Base-by-base conservation (phyloP, 2,888 invertebrate genomes). In the Yponomeuta sedellus region DNA sequence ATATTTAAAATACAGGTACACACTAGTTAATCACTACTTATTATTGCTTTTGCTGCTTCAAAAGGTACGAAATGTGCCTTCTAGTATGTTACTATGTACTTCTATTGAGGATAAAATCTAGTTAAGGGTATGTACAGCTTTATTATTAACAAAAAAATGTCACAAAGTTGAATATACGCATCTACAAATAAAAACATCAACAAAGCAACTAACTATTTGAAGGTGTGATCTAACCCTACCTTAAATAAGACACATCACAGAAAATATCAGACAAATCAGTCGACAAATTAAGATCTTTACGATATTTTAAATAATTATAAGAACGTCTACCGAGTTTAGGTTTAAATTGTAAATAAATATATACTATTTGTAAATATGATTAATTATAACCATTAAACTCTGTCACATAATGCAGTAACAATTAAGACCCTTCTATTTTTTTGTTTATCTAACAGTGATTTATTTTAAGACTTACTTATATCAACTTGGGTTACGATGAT, bases 61-160 rank as follows among this genome's bases (percentile, higher is more conserved):
- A 75, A 72, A 85, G 89, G 89, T 88, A 90, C 89, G 80, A 80
- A 74, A 70, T 78, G 88, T 89, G 88, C 88, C 89, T 90, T 89
- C 77, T 84, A 83, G 74, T 67, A 67, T 78, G 20, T 58, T 52
- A 58, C 11, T 19, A 77, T 73, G 70, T 82, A 81, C 80, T 81
- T 79, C 74, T 76, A 74, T 84, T 87, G 85, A 88, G 88, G 88
- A 86, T 88, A 80, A 81, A 77, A 67, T 68, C 70, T 78, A 80
- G 77, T 74, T 75, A 77, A 78, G 72, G 86, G 87, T 85, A 83
- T 71, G 85, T 87, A 88, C 61, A 61, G 61, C 59, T 59, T 65
- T 59, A 65, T n/a, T 34, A 20, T 64, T 59, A 58, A 63, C 19
- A 11, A 20, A 19, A 11, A 16, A 19, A 40, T 63, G 63, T 63